phyloP scores from a whole-genome alignment of 2,797 vertebrate species.

The Phoeniculus purpureus region DNA sequence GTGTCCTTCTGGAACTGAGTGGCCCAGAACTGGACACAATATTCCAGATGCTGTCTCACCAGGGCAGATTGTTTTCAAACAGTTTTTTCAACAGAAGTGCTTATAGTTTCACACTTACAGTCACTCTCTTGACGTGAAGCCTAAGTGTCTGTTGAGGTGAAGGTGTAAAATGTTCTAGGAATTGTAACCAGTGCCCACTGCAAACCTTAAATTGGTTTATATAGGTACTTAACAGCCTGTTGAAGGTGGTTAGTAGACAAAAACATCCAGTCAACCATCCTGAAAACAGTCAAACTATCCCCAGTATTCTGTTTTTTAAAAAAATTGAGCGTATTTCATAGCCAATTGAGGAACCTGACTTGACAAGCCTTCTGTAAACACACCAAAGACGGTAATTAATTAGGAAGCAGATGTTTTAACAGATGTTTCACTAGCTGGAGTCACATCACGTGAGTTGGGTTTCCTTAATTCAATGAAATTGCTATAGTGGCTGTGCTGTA shows the following conservation, averaged over 20 bases:
- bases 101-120: too few relatives aligned
- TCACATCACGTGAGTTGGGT: neutral
- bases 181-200: too few relatives aligned
- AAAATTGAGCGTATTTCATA: conserved; percentile 6
- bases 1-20: too few relatives aligned
- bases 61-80: too few relatives aligned
- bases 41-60: too few relatives aligned
- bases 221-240: too few relatives aligned
- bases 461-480: neutral
- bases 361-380: neutral
- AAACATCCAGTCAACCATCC: neutral
- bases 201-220: too few relatives aligned
- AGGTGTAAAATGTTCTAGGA: too few relatives aligned
- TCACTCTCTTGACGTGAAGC: too few relatives aligned
- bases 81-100: too few relatives aligned
- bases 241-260: neutral
- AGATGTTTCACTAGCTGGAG: conserved; percentile 58
- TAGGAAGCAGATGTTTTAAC: conserved; percentile 63
- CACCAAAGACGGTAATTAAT: conserved; percentile 35
- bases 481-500: neutral
- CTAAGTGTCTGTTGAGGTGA: too few relatives aligned
- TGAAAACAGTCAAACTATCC: neutral
- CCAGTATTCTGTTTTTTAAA: neutral
- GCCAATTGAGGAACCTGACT: neutral
- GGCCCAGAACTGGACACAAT: too few relatives aligned